phyloP scores from a whole-genome alignment of 1,140 invertebrate species.

The Cydia pomonella region DNA sequence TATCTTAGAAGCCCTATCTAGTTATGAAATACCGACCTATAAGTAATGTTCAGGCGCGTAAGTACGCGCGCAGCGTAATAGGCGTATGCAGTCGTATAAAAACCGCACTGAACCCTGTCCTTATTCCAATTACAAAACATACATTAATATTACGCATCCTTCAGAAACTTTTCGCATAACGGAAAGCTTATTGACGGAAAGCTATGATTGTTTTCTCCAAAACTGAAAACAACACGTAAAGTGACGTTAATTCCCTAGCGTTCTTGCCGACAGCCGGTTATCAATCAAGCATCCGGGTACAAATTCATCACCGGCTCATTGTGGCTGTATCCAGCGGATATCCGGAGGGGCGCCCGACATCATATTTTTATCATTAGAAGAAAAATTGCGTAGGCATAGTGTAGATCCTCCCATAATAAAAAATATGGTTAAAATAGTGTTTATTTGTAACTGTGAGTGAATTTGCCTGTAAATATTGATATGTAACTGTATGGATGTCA shows the following conservation, averaged over 20 bases:
- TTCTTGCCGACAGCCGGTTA: slow-evolving; percentile 46
- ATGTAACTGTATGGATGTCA: no score
- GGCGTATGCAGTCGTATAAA: not conserved
- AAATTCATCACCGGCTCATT: slow-evolving; percentile 78
- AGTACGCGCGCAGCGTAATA: not conserved
- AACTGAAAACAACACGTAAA: slow-evolving; percentile 15
- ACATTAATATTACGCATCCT: no score
- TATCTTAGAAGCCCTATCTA: not conserved
- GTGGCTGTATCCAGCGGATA: slow-evolving; percentile 77
- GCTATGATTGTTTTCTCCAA: slow-evolving; percentile 45
- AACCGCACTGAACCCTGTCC: no score
- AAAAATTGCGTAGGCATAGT: slow-evolving; percentile 54
- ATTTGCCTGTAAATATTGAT: no score
- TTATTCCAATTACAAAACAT: no score
- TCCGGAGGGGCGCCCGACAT: slow-evolving; percentile 76
- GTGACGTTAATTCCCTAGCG: slow-evolving; percentile 6
- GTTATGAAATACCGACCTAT: not conserved
- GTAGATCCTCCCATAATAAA: slow-evolving; percentile 40
- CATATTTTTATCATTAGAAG: slow-evolving; percentile 79
- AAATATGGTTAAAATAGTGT: not conserved
- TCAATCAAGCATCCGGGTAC: slow-evolving; percentile 76
- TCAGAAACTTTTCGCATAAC: no score
- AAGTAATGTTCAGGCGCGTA: not conserved
- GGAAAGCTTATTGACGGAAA: no score
- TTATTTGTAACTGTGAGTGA: no score